Evolutionary conservation across 2,888 invertebrate genomes (phyloP).

Genomic region (Drosophila recens): DNA sequence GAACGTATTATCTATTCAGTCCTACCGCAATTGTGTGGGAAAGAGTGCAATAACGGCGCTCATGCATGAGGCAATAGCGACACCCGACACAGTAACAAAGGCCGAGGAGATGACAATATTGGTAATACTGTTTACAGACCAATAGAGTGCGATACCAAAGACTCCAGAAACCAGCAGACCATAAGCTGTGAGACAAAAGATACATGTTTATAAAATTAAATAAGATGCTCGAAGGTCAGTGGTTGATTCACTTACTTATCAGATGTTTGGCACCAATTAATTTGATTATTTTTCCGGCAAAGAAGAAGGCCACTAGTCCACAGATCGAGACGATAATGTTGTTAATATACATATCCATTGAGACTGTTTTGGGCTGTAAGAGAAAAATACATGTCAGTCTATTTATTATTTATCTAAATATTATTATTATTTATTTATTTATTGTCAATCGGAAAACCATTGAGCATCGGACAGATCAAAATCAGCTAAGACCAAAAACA

Average conservation of each 20-base stretch:
- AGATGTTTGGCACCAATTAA: constrained; percentile 86
- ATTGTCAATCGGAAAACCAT: too few species aligned
- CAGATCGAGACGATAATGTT: constrained; percentile 89
- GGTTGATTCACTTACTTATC: constrained; percentile 84
- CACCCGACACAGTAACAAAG: constrained; percentile 84
- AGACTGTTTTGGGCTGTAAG: constrained; percentile 84
- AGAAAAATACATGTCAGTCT: not conserved
- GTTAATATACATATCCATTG: constrained; percentile 89
- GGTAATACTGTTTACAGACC: constrained; percentile 86
- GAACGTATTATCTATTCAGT: not conserved
- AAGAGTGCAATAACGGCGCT: constrained; percentile 82
- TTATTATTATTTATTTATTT: too few species aligned
- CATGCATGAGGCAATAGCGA: constrained; percentile 82
- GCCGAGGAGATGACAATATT: constrained; percentile 87
- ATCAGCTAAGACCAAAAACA: too few species aligned
- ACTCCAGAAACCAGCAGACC: constrained; percentile 86
- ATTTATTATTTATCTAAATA: too few species aligned
- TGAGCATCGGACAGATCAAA: too few species aligned
- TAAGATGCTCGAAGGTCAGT: not conserved
- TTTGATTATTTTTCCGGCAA: constrained; percentile 87
- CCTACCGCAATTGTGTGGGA: constrained; percentile 83
- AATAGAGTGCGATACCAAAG: constrained; percentile 87
- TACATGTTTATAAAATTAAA: not conserved
- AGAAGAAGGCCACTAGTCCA: constrained; percentile 88
- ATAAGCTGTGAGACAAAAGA: constrained; percentile 66